A percentile compares a stretch with the other conserved stretches of the same genome.
phyloP scores from a whole-genome alignment of 2,888 invertebrate species.

The Keiferia lycopersicella region DNA sequence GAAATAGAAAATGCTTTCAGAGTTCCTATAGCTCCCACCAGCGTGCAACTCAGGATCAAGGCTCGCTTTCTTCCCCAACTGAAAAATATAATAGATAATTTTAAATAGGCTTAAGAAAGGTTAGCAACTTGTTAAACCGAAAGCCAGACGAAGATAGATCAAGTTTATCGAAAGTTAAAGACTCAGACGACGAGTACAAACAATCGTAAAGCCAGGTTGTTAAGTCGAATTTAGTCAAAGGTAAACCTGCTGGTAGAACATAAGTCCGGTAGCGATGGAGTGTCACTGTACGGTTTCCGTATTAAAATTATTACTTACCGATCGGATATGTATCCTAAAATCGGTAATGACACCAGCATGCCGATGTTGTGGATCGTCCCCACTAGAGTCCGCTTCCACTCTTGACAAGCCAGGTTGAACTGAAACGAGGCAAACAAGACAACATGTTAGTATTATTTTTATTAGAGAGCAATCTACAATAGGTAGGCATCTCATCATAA shows the following conservation, averaged over 20 bases:
- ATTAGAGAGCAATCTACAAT: too few species aligned
- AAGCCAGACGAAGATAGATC: too few species aligned
- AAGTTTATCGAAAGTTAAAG: too few species aligned
- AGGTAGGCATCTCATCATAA: too few species aligned
- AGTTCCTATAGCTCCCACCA: slow-evolving; percentile 73
- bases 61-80: slow-evolving; percentile 74
- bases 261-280: too few species aligned
- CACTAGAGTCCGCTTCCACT: slow-evolving; percentile 88
- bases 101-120: neutral
- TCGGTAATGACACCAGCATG: slow-evolving; percentile 86
- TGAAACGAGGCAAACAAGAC: slow-evolving; percentile 41
- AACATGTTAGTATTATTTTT: neutral
- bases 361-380: slow-evolving; percentile 88
- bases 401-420: slow-evolving; percentile 77
- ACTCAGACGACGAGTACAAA: too few species aligned
- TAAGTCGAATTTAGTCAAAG: too few species aligned
- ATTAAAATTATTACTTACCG: slow-evolving; percentile 71
- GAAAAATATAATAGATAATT: slow-evolving; percentile 24
- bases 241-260: too few species aligned
- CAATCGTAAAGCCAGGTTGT: too few species aligned
- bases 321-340: slow-evolving; percentile 87
- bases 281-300: too few species aligned
- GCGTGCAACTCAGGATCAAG: slow-evolving; percentile 62
- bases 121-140: too few species aligned
- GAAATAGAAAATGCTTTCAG: slow-evolving; percentile 81